Evolutionary conservation across 2,113 vertebrate species (phyloP).

Genomic region (Equus przewalskii): DNA sequence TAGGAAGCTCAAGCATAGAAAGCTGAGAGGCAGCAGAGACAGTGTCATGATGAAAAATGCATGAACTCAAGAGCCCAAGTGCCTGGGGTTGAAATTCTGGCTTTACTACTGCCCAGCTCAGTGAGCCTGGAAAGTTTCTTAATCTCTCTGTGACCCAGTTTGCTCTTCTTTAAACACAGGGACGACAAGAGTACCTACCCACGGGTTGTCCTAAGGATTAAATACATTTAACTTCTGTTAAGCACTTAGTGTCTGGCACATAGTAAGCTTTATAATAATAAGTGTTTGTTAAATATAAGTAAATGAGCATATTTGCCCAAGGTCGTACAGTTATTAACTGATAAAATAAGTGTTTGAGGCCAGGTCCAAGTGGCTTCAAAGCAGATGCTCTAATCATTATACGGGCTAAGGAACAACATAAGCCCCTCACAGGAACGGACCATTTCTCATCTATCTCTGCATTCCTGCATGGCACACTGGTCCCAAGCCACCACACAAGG

Average conservation of each 20-base stretch:
- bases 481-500: neutral
- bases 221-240: neutral
- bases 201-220: neutral
- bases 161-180: neutral
- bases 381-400: neutral
- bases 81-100: neutral
- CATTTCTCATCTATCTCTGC: neutral
- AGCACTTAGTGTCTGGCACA: neutral
- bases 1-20: neutral
- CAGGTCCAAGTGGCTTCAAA: neutral
- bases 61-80: neutral
- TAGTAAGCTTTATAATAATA: fast-evolving
- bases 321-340: neutral
- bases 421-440: fast-evolving
- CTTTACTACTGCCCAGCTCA: neutral
- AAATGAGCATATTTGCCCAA: neutral
- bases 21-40: neutral
- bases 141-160: neutral
- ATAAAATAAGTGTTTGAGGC: neutral
- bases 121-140: neutral
- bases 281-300: neutral
- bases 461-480: neutral
- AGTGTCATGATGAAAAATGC: neutral
- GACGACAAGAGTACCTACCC: neutral
- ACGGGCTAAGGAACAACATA: neutral